Evolutionary conservation across 2,113 vertebrate genomes (phyloP), one percentile per base, ranked within the genome.

Genomic region (Malurus melanocephalus): DNA sequence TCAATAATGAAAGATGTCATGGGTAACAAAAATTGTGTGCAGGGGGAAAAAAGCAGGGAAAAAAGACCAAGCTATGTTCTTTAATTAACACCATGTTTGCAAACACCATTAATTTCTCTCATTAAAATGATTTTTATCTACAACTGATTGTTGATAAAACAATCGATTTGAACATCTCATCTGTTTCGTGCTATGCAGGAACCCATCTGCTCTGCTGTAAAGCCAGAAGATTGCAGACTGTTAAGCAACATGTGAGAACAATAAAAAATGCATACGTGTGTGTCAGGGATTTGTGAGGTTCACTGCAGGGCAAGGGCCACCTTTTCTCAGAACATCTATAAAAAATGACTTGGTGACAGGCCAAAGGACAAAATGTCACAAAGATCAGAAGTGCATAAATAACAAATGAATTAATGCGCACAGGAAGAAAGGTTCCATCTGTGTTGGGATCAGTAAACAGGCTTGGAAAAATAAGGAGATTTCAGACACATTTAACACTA

Each of bases 1-100:
- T 99, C 98, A 99, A 99, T 99, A 99, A 99, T 98, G 98, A 98
- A 98, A 98, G 98, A 98, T 98, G 98, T 98, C 97, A 98, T 84
- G 97, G 95, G 94, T 96, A 97, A 98, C 97, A 97, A 97, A 98
- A 98, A 97, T 96, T 93, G 96, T 96, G 96, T 91, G 96, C 92
- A 94, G 81, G 68, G 90, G 69, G 64, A 75, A 85, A 84, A 61
- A 66, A 67, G 75, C 76, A 84, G 72, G 87, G 48, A 87, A 93
- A 94, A 94, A 87, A 84, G 94, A 91, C 93, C 95, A 91, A 96
- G 95, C 96, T 96, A 96, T 97, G 96, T 97, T 97, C 97, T 97
- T 96, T 98, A 98, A 98, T 98, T 98, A 98, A 98, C 94, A 97
- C 95, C 94, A 95, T 97, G 97, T 98, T 97, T 97, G 97, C 96